A percentile compares a stretch with the other conserved stretches of the same genome.
These are phyloP conservation scores for Morpho deidamia DNA, from an alignment of 2,888 invertebrate species.

Conservation along the genomic window DNA sequence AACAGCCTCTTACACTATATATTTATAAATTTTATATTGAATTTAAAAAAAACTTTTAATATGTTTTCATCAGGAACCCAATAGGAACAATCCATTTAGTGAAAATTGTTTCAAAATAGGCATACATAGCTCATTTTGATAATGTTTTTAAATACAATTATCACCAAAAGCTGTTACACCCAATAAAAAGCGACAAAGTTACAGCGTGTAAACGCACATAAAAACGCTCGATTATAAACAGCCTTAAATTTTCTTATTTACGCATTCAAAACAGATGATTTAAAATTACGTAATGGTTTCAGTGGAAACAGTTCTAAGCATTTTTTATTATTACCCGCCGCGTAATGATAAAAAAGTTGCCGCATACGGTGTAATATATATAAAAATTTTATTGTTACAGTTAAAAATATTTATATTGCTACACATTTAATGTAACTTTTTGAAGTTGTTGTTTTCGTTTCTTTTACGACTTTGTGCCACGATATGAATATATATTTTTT, in stretches of 20 bases:
- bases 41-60: too few relatives aligned
- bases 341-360: not conserved
- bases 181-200: too few relatives aligned
- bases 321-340: conserved; percentile 8
- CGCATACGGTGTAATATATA: conserved; percentile 3
- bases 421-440: not conserved
- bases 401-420: not conserved
- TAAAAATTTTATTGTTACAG: conserved; percentile 1
- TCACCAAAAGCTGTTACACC: too few relatives aligned
- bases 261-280: conserved; percentile 12
- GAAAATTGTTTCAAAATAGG: too few relatives aligned
- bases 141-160: too few relatives aligned
- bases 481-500: not conserved
- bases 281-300: conserved; percentile 16
- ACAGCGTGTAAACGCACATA: not conserved
- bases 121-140: too few relatives aligned
- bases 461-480: not conserved
- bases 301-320: conserved; percentile 8
- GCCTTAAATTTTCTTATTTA: conserved; percentile 4
- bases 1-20: too few relatives aligned
- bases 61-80: too few relatives aligned
- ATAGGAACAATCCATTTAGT: too few relatives aligned
- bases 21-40: too few relatives aligned
- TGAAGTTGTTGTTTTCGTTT: not conserved
- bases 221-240: not conserved